phyloP scores from a whole-genome alignment of 2,797 vertebrate species.

The Brotogeris chrysoptera region DNA sequence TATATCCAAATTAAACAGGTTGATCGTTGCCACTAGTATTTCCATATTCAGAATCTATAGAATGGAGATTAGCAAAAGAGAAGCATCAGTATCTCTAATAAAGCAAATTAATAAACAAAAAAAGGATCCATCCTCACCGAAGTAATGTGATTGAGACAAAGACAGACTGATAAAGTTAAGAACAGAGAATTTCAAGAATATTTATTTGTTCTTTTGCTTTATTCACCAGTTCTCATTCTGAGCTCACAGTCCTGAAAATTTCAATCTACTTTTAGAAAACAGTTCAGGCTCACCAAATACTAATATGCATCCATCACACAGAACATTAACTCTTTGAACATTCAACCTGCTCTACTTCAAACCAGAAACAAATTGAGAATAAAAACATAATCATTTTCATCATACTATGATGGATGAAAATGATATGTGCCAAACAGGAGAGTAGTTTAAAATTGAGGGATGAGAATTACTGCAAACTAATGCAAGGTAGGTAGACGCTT shows the following conservation, averaged over 20 bases:
- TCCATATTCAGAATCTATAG: not conserved
- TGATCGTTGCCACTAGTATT: not conserved
- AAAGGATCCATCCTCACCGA: not conserved
- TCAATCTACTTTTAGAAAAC: not conserved
- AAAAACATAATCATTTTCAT: conserved; percentile 15
- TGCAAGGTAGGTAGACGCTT: not conserved
- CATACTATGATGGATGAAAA: conserved; percentile 11
- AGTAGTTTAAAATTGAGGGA: not conserved
- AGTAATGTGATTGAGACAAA: not conserved
- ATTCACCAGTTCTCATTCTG: not conserved
- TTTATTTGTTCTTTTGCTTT: not conserved
- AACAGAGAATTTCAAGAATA: not conserved
- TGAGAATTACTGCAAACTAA: not conserved
- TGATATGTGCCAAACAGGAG: not conserved
- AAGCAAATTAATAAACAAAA: not conserved
- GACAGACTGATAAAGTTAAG: not conserved
- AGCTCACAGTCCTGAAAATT: not conserved
- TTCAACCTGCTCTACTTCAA: not conserved
- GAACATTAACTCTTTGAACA: conserved; percentile 3
- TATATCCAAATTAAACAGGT: not conserved
- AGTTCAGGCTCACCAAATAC: not conserved
- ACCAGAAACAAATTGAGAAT: conserved; percentile 20
- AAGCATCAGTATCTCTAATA: not conserved
- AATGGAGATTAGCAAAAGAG: not conserved
- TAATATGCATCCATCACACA: not conserved